phyloP scores from a whole-genome alignment of 2,888 invertebrate species.

The Athalia circularis region DNA sequence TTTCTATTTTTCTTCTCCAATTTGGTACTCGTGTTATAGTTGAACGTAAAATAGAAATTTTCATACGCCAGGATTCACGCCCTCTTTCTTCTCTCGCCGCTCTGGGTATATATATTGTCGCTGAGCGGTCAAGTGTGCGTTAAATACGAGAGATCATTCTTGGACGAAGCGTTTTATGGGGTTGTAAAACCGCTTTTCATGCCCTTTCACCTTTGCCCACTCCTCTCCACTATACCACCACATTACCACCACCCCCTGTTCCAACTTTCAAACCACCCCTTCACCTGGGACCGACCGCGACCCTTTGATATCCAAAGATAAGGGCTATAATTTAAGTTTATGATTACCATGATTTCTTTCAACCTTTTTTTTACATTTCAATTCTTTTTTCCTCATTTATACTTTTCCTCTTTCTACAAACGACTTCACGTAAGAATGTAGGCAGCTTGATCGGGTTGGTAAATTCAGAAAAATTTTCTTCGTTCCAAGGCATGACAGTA shows the following conservation, averaged over 20 bases:
- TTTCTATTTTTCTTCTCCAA: background rate
- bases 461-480: too few relatives aligned
- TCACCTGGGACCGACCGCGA: conserved; percentile 5
- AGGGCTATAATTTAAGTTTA: conserved; percentile 40
- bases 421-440: too few relatives aligned
- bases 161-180: conserved; percentile 60
- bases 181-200: conserved; percentile 58
- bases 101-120: conserved; percentile 47
- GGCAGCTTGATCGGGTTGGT: too few relatives aligned
- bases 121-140: conserved; percentile 57
- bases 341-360: conserved; percentile 28
- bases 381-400: conserved; percentile 14
- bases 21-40: background rate
- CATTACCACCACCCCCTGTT: background rate
- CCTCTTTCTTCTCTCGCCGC: background rate
- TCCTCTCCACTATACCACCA: background rate
- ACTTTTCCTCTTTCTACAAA: too few relatives aligned
- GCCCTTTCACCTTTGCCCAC: background rate
- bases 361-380: background rate
- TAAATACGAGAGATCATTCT: conserved; percentile 65
- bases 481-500: too few relatives aligned
- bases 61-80: conserved; percentile 44
- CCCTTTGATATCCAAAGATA: conserved; percentile 40
- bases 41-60: conserved; percentile 59
- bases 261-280: background rate